phyloP scores from a whole-genome alignment of 2,797 vertebrate genomes.

The Takifugu ocellatus region DNA sequence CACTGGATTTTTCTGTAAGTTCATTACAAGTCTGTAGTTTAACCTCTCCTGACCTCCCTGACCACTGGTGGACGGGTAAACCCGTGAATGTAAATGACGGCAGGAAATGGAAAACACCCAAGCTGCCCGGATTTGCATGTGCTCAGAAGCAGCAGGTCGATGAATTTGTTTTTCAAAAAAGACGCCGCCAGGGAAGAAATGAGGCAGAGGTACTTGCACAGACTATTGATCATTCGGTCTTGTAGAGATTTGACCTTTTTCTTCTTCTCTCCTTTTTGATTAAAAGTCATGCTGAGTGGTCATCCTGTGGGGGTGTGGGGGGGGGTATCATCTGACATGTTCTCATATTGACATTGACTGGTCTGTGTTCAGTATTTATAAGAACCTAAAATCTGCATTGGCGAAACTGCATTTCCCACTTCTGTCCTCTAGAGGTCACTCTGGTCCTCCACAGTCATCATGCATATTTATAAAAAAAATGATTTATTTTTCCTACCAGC shows the following conservation, averaged over 20 bases:
- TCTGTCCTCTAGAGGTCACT: slow-evolving; percentile 57
- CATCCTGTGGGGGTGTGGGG: no score
- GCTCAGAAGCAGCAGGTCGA: slow-evolving; percentile 50
- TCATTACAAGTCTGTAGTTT: background rate
- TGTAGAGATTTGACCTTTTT: background rate
- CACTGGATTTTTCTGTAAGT: no score
- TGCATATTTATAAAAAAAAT: background rate
- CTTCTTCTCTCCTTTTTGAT: background rate
- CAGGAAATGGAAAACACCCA: slow-evolving; percentile 73
- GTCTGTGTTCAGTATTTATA: no score
- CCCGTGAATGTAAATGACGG: slow-evolving; percentile 73
- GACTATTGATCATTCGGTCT: background rate
- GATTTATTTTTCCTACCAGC: slow-evolving; percentile 22
- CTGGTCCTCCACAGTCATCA: slow-evolving; percentile 20
- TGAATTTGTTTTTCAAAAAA: slow-evolving; percentile 80
- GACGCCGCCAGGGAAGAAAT: slow-evolving; percentile 19
- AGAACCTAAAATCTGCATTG: background rate
- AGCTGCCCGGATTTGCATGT: slow-evolving; percentile 73
- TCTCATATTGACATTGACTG: no score
- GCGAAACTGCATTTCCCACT: slow-evolving; percentile 11
- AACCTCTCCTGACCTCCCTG: slow-evolving; percentile 39
- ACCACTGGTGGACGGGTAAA: slow-evolving; percentile 37
- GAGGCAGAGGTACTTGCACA: background rate
- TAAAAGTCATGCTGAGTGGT: background rate
- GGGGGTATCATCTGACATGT: no score